Evolutionary conservation across 2,797 vertebrate species (phyloP).

Genomic region (Rallus crepitans): DNA sequence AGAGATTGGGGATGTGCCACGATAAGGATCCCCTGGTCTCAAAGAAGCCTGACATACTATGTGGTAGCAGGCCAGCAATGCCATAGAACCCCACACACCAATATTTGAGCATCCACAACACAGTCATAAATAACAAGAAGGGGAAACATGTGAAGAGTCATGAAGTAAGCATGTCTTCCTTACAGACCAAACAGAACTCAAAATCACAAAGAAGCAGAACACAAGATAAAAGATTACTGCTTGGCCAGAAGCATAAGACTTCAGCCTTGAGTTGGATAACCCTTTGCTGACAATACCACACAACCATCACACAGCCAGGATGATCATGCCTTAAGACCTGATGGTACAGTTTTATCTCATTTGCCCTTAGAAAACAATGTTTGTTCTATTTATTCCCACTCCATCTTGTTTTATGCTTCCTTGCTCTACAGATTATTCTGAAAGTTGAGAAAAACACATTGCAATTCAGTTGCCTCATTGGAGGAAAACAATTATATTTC

Average conservation of each 20-base stretch:
- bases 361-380: background rate
- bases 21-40: background rate
- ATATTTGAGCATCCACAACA: background rate
- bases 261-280: background rate
- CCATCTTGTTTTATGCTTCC: background rate
- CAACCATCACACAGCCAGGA: background rate
- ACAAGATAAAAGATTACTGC: background rate
- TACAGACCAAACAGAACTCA: background rate
- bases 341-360: background rate
- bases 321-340: background rate
- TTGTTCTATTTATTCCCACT: background rate
- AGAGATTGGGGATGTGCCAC: background rate
- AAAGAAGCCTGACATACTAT: background rate
- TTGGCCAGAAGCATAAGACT: background rate
- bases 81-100: background rate
- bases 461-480: background rate
- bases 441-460: background rate
- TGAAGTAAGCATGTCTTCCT: background rate
- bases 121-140: background rate
- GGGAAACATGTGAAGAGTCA: background rate
- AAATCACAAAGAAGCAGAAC: background rate
- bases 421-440: background rate
- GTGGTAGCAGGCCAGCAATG: background rate
- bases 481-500: background rate
- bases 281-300: background rate